These are phyloP conservation scores for Nymphalis io DNA, from an alignment of 1,140 invertebrate genomes.

Conservation along the genomic window DNA sequence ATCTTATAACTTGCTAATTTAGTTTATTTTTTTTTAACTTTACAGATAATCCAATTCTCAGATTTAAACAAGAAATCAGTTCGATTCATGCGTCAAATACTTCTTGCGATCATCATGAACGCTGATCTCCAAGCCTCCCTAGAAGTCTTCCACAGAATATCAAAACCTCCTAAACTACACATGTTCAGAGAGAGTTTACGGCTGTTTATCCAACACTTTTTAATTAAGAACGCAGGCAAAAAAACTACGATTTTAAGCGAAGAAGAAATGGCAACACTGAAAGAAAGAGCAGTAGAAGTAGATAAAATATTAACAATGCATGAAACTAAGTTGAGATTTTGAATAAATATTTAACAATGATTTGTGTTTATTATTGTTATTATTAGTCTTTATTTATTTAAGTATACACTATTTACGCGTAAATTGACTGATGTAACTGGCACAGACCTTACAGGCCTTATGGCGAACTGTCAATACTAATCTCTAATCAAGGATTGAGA, in stretches of 20 bases:
- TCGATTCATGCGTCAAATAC: constrained; percentile 86
- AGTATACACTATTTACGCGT: too few species aligned
- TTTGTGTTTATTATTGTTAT: too few species aligned
- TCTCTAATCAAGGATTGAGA: too few species aligned
- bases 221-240: constrained; percentile 84
- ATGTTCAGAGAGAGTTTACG: constrained; percentile 88
- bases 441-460: too few species aligned
- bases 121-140: constrained; percentile 81
- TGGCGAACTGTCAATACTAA: too few species aligned
- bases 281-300: constrained; percentile 79
- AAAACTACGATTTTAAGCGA: constrained; percentile 70
- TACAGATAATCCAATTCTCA: constrained; percentile 89
- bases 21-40: constrained; percentile 40
- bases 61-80: constrained; percentile 88
- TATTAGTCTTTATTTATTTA: too few species aligned
- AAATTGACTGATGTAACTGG: too few species aligned
- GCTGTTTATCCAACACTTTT: constrained; percentile 90
- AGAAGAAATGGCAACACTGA: constrained; percentile 79
- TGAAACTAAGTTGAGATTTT: constrained; percentile 66
- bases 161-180: constrained; percentile 84
- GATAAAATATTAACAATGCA: constrained; percentile 81
- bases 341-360: constrained; percentile 38
- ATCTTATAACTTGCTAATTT: too few species aligned
- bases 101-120: constrained; percentile 86
- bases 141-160: constrained; percentile 85